Evolutionary conservation across 2,888 invertebrate genomes (phyloP), one percentile per base, ranked within the genome.

Genomic region (Eristalinus sepulchralis): DNA sequence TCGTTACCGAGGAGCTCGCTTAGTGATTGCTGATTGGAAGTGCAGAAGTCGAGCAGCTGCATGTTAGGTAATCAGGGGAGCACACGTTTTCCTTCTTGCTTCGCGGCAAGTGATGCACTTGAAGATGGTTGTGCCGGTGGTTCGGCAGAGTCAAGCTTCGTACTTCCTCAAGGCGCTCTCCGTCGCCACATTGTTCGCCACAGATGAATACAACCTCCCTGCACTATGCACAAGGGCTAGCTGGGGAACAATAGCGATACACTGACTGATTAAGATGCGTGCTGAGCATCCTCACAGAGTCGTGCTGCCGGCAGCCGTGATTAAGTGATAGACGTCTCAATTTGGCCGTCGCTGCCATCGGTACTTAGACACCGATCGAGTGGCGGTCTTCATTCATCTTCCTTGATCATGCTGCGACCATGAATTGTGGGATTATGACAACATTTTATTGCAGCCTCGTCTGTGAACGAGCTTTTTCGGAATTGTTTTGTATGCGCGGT

Each of bases 31-130:
- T 47, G 76, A 81, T 81, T 85, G 67, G 77, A 81, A 81, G 77
- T 79, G 66, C 72, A 72, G 34, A 66, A 66, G 67, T 36, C 47
- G 47, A 31, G 33, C 34, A 34, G 33, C 63, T 31, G 63, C 63
- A 34, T 11, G 57, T 57, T 83, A 77, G 83, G 75, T 79, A 83
- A 83, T 66, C 53, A 27, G 72, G 24, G 75, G 78, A 62, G 63
- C 67, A 47, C 47, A 68, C 62, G 22, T 68, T 68, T 53, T 24
- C 10, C 11, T 77, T 70, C 67, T 33, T 57, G 70, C 73, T 71
- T 86, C 86, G 78, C 75, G 78, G 73, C 34, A 78, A 75, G 77
- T 71, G 85, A 86, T 86, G 86, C 83, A 86, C 86, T 83, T 83
- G 86, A 86, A 71, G 86, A 86, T 64, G 83, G 68, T 70, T 53